Percentiles rank a stretch among this genome's conserved stretches.
These are phyloP conservation scores for Alethe castanea DNA, from an alignment of 2,113 vertebrate genomes.

Conservation along the genomic window DNA sequence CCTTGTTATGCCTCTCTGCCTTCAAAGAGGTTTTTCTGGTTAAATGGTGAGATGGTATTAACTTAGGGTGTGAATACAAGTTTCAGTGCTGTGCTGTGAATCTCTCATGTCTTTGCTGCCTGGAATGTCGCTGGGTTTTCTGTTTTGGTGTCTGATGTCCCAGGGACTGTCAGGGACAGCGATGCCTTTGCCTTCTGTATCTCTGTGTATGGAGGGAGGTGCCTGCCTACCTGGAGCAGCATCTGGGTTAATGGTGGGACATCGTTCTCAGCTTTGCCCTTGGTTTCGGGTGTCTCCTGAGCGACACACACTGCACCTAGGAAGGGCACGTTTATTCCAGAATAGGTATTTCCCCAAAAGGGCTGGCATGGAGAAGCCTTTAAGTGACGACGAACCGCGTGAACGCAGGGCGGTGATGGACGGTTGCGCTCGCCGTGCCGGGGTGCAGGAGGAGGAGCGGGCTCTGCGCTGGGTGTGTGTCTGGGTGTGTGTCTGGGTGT, in stretches of 20 bases:
- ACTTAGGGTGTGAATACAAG: neutral
- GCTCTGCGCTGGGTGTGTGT: neutral
- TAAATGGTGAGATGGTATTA: neutral
- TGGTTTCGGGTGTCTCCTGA: neutral
- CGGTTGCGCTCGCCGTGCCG: neutral
- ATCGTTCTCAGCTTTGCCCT: neutral
- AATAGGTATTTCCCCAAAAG: neutral
- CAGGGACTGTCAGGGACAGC: neutral
- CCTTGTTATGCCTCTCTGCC: neutral
- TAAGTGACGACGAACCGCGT: neutral
- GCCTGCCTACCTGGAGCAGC: neutral
- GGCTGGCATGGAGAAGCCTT: neutral
- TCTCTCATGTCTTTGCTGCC: neutral
- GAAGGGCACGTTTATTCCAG: neutral
- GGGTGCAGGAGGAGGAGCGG: neutral
- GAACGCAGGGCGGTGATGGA: neutral
- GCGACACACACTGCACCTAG: neutral
- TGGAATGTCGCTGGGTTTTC: neutral
- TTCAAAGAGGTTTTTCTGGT: neutral
- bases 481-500: neutral
- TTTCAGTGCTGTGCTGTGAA: neutral
- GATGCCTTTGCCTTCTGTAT: neutral
- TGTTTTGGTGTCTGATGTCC: neutral
- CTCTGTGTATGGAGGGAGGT: accelerated
- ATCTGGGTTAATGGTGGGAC: neutral